Base-by-base conservation (phyloP, 2,113 vertebrate genomes). In the Pelobates fuscus region DNA sequence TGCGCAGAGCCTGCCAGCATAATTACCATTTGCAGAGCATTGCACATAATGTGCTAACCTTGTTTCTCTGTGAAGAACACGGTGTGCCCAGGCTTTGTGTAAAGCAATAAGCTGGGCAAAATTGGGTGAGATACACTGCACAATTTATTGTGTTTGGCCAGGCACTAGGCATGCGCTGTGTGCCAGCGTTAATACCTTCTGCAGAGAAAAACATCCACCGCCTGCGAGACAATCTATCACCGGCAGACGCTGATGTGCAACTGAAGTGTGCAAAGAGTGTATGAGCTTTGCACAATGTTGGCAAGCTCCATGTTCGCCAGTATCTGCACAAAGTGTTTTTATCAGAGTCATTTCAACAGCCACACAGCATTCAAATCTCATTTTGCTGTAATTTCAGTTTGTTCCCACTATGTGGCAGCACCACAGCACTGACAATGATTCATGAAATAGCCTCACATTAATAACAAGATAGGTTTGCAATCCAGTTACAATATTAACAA, bases 161-260 rank as follows among this genome's bases (percentile, higher is more conserved):
- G 61, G 18, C 0, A 3, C 10, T 23, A 46, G 8, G 41, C 41
- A 11, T 32, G 46, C 69, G 29, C 54, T 24, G 54, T 21, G 37
- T 44, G 71, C 71, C 55, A 74, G 32, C 62, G 49, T 41, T 65
- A 74, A 41, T 55, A 58, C 61, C 62, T 66, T 66, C 24, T 74
- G 71, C 61, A 41, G 61, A 52, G 49, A 27, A 54, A 26, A 26
- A 60, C 26, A 6, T n/a, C 15, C 25, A 18, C 44, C 1, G 10
- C 44, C 12, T 49, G 44, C 44, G 8, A 49, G 17, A 18, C 44
- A 49, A 49, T 49, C 8, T 49, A 49, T 14, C 44, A 5, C 44
- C 10, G 15, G 44, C 44, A 49, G 15, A 17, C 10, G 10, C 4
- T 49, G 44, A 49, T 15, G 17, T 49, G 17, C 4, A 49, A 49